Evolutionary conservation across 2,797 vertebrate genomes (phyloP).

Genomic region (Arctocebus calabarensis): DNA sequence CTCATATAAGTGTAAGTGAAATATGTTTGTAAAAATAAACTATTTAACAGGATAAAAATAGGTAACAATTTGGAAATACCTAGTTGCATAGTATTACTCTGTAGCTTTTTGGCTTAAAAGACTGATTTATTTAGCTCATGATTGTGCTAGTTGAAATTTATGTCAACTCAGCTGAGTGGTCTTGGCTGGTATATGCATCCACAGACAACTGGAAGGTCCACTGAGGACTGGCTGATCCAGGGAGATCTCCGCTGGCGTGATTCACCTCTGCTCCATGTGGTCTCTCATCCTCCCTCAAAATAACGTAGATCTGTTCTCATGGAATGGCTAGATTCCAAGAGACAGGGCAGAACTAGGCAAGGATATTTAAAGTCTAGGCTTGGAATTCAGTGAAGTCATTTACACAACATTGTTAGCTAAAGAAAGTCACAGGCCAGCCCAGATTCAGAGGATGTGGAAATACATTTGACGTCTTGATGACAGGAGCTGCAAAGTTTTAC

Average conservation of each 20-base stretch:
- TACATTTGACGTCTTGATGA: not conserved
- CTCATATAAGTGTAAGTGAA: no score
- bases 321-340: not conserved
- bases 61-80: not conserved
- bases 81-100: not conserved
- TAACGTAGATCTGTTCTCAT: not conserved
- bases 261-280: not conserved
- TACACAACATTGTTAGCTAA: not conserved
- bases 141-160: not conserved
- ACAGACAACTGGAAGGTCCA: not conserved
- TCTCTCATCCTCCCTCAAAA: not conserved
- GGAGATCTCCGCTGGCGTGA: not conserved
- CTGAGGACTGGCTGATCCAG: not conserved
- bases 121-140: not conserved
- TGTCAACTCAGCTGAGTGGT: not conserved
- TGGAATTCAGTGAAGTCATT: not conserved
- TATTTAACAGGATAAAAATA: constrained; percentile 32
- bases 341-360: not conserved
- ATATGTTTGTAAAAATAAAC: not conserved
- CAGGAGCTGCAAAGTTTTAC: not conserved
- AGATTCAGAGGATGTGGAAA: not conserved
- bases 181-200: not conserved
- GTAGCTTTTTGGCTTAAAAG: constrained; percentile 12
- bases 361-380: not conserved
- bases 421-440: not conserved